Evolutionary conservation across 2,797 vertebrate species (phyloP).

Genomic region (Aphelocoma californica): DNA sequence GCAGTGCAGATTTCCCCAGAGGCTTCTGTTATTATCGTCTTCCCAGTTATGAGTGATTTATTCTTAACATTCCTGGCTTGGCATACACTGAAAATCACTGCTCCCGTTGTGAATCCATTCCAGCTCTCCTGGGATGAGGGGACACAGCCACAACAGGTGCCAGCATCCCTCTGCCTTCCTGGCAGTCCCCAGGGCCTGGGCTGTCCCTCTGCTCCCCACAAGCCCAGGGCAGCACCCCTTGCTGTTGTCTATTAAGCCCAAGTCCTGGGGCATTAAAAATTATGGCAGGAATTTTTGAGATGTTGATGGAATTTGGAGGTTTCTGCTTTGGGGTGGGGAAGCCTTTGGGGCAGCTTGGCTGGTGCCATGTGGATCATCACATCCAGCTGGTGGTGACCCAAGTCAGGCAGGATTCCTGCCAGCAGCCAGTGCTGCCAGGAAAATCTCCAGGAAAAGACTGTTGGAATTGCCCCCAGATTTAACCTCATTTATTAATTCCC

Average conservation of each 20-base stretch:
- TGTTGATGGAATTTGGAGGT: neutral
- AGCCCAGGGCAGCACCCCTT: too few relatives aligned
- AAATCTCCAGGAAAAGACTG: neutral
- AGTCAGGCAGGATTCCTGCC: neutral
- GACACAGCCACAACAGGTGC: neutral
- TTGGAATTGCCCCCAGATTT: neutral
- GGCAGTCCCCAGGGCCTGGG: neutral
- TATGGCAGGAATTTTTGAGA: neutral
- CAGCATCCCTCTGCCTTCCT: neutral
- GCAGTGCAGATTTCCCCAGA: neutral
- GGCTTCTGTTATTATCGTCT: neutral
- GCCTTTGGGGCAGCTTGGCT: neutral
- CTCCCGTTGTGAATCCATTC: neutral
- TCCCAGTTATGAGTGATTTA: slow-evolving; percentile 15
- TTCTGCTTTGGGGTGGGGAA: neutral
- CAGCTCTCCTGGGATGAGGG: neutral
- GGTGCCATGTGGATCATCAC: neutral
- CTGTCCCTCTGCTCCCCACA: neutral
- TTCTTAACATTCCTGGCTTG: neutral
- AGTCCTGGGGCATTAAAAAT: neutral
- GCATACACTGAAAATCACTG: neutral
- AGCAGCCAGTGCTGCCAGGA: neutral
- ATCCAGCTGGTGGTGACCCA: fast-evolving
- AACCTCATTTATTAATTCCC: neutral
- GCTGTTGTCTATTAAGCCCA: neutral